These are phyloP conservation scores for Empis stercorea DNA, from an alignment of 2,888 invertebrate species.

Conservation along the genomic window DNA sequence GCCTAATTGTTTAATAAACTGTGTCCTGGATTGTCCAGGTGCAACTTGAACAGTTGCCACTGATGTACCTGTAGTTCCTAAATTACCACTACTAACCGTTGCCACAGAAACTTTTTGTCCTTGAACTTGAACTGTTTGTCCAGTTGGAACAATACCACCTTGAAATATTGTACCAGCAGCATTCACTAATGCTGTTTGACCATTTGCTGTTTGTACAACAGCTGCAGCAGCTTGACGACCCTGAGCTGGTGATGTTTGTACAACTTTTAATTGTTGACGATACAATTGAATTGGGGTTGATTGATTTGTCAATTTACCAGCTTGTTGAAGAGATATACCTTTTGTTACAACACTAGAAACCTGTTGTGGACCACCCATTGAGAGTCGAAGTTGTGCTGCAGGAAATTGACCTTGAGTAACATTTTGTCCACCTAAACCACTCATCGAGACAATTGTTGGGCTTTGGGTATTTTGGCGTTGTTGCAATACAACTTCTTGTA, in stretches of 20 bases:
- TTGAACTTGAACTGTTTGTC: slow-evolving; percentile 29
- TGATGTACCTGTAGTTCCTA: slow-evolving; percentile 25
- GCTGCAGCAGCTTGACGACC: slow-evolving; percentile 17
- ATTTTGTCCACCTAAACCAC: slow-evolving; percentile 24
- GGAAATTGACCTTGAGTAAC: slow-evolving; percentile 31
- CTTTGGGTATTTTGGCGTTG: slow-evolving; percentile 31
- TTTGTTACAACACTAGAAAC: slow-evolving; percentile 26
- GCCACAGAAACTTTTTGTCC: slow-evolving; percentile 35
- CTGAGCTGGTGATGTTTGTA: slow-evolving; percentile 17
- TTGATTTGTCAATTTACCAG: slow-evolving; percentile 27
- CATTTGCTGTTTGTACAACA: slow-evolving; percentile 29
- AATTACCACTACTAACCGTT: slow-evolving; percentile 25
- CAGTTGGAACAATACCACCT: slow-evolving; percentile 27
- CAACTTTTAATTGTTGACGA: slow-evolving; percentile 29
- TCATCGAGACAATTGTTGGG: slow-evolving; percentile 35
- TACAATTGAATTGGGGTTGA: slow-evolving; percentile 33
- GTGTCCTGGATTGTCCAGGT: slow-evolving; percentile 33
- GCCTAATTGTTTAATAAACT: slow-evolving; percentile 32
- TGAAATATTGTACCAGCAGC: slow-evolving; percentile 34
- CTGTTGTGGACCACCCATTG: slow-evolving; percentile 28
- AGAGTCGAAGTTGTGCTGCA: slow-evolving; percentile 29
- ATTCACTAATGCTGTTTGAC: slow-evolving; percentile 26
- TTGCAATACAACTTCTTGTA: slow-evolving; percentile 34
- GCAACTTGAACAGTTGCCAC: slow-evolving; percentile 40
- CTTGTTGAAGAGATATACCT: slow-evolving; percentile 30